These are phyloP conservation scores for Tinea trinotella DNA, from an alignment of 2,888 invertebrate genomes.

Conservation along the genomic window DNA sequence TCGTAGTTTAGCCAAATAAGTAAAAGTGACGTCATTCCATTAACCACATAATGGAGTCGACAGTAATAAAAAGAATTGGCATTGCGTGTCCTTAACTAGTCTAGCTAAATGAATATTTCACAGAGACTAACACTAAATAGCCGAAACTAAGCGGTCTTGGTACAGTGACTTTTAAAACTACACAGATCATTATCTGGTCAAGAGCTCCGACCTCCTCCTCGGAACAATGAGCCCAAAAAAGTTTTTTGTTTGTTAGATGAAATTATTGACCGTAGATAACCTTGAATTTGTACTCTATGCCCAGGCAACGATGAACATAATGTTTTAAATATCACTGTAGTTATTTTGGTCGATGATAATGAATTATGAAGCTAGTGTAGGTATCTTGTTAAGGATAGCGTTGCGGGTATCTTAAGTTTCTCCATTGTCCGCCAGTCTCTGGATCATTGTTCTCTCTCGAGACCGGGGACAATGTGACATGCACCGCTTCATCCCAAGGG, in stretches of 20 bases:
- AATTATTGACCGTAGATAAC: conserved; percentile 25
- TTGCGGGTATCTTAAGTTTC: conserved; percentile 15
- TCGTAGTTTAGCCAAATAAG: neutral
- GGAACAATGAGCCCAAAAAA: conserved; percentile 22
- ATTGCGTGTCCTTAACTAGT: conserved; percentile 20
- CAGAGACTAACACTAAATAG: neutral
- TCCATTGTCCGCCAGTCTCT: neutral
- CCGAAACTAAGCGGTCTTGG: neutral
- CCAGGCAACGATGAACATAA: neutral
- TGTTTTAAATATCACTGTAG: neutral
- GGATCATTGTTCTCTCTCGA: conserved; percentile 26
- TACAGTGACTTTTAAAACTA: neutral
- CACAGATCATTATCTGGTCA: conserved; percentile 24
- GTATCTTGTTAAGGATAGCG: neutral
- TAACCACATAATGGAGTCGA: conserved; percentile 12
- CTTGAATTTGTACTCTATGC: conserved; percentile 19
- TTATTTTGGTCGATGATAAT: conserved; percentile 1
- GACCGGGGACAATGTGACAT: conserved; percentile 47
- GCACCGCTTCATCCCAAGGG: conserved; percentile 44
- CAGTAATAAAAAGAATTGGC: conserved; percentile 17
- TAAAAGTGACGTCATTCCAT: conserved; percentile 1
- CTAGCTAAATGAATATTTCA: conserved; percentile 1
- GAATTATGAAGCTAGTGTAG: neutral
- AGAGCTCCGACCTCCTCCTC: conserved; percentile 23
- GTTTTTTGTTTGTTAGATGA: conserved; percentile 17